Percentiles rank a stretch among this genome's conserved stretches.
Conservation (phyloP, 2,113 vertebrate genomes). For the Forbesichthys agassizii region DNA sequence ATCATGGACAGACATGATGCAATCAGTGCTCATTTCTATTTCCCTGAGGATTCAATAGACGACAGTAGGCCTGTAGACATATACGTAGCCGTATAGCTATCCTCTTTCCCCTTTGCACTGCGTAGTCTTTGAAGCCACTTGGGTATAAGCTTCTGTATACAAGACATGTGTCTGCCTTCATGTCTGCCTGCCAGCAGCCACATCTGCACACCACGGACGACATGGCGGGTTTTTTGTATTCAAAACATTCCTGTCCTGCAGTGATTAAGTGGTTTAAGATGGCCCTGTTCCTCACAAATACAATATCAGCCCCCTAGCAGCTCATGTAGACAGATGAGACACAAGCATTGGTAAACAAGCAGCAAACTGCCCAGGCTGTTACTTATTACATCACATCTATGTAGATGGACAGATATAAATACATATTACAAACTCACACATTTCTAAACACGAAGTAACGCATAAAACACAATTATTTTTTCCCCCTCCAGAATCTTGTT, state of each 20-base stretch:
- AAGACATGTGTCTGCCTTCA: not conserved
- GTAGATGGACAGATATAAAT: no score
- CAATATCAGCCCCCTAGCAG: not conserved
- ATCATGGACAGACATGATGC: no score
- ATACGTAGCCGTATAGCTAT: no score
- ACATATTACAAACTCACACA: not conserved
- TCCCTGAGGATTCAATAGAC: no score
- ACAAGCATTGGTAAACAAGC: not conserved
- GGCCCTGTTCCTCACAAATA: not conserved
- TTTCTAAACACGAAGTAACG: not conserved
- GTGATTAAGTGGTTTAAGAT: constrained; percentile 12
- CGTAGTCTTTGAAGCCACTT: no score
- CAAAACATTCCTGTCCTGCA: constrained; percentile 15
- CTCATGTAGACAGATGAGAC: not conserved
- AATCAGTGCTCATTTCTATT: no score
- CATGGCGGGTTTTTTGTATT: constrained; percentile 2
- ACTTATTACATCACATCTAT: no score
- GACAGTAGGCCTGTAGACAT: no score
- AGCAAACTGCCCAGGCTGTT: no score
- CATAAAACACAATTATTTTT: not conserved
- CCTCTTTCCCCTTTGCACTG: no score
- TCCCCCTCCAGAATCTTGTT: not conserved
- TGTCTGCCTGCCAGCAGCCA: not conserved
- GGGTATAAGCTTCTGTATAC: not conserved
- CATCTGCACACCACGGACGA: not conserved